Evolutionary conservation across 2,113 vertebrate genomes (phyloP).

Genomic region (Campylorhamphus procurvoides): DNA sequence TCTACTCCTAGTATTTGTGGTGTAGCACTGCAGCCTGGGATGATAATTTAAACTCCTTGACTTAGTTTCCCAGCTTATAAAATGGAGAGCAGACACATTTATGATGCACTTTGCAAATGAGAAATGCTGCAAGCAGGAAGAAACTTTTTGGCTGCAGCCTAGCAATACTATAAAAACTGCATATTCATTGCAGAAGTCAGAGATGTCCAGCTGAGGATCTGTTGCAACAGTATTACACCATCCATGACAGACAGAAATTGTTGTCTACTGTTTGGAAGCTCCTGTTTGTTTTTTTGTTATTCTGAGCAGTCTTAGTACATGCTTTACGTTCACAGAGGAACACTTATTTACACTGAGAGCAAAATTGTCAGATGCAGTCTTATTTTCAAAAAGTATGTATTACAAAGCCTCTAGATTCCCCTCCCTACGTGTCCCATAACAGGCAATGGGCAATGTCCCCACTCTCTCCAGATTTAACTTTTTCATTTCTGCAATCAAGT

Average conservation of each 20-base stretch:
- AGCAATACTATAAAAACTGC: background rate
- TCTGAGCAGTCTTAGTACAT: background rate
- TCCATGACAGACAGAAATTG: background rate
- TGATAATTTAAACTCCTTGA: background rate
- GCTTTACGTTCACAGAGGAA: background rate
- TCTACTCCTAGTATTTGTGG: background rate
- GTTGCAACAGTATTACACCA: background rate
- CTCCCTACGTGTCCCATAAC: background rate
- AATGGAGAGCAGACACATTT: background rate
- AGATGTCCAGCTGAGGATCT: background rate
- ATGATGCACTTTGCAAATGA: background rate
- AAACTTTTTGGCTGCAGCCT: conserved; percentile 3
- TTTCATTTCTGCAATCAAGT: background rate
- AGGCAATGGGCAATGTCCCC: background rate
- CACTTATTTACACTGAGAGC: background rate
- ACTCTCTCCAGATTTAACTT: background rate
- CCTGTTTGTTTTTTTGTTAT: background rate
- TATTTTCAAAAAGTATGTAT: background rate
- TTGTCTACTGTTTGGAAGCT: background rate
- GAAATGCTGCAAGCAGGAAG: background rate
- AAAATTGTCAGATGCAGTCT: background rate
- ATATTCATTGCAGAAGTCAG: background rate
- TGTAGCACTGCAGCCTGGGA: background rate
- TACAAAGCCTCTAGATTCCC: background rate
- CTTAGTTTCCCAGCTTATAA: background rate